These are phyloP conservation scores for Ephydatia muelleri DNA, from an alignment of 37 sponge, comb jelly and placozoan genomes.

Conservation along the genomic window DNA sequence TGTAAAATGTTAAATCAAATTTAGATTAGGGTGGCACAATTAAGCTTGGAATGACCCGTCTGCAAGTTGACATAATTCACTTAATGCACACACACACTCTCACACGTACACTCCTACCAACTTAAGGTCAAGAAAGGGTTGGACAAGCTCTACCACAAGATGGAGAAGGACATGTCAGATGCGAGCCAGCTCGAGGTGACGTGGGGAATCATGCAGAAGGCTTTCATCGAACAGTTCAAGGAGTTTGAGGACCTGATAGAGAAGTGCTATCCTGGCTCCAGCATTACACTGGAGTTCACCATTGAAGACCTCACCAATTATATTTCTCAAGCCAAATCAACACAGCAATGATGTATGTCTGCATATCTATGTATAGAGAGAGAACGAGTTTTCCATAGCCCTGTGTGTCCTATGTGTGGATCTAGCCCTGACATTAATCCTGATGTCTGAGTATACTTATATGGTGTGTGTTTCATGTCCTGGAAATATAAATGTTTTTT, in stretches of 20 bases:
- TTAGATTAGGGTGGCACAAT: too few relatives aligned
- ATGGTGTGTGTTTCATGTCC: background rate
- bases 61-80: too few relatives aligned
- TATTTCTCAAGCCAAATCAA: slow-evolving; percentile 21
- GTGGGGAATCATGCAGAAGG: slow-evolving; percentile 89
- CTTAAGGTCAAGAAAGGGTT: slow-evolving; percentile 83
- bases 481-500: too few relatives aligned
- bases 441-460: background rate
- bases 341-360: background rate
- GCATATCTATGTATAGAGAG: too few relatives aligned
- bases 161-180: slow-evolving; percentile 91
- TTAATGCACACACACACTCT: slow-evolving; percentile 21
- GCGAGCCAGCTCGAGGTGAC: slow-evolving; percentile 79
- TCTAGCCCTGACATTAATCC: background rate
- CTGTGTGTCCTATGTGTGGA: background rate
- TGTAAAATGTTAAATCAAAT: too few relatives aligned
- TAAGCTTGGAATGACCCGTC: too few relatives aligned
- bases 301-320: slow-evolving; percentile 67
- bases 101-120: background rate
- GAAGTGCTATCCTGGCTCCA: slow-evolving; percentile 84
- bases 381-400: background rate
- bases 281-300: slow-evolving; percentile 79
- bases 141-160: slow-evolving; percentile 81
- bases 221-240: slow-evolving; percentile 75
- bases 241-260: slow-evolving; percentile 69